Evolutionary conservation across 2,797 vertebrate genomes (phyloP), one percentile per base, ranked within the genome.

Genomic region (Crocodylus rhombifer): DNA sequence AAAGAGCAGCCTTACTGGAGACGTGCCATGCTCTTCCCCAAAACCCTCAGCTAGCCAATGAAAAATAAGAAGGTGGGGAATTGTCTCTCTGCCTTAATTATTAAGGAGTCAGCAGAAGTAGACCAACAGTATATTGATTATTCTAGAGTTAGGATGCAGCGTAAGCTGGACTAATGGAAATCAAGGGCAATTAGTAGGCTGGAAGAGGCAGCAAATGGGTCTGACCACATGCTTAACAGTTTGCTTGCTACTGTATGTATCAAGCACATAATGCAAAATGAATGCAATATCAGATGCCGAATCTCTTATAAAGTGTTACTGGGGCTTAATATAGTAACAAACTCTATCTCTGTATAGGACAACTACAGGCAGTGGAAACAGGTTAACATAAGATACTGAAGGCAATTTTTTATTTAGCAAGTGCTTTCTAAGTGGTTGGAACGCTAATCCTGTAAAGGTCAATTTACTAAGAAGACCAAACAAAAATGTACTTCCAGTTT

Each of bases 91-190:
- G 36, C 18, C 56, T 55, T 55, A 87, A 80, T 92, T 86, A 77
- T 65, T 51, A 25, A 4, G 25, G 80, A 91, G 69, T 84, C 65
- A 83, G 77, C 82, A 93, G 83, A 93, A 84, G 80, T 58, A 26
- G 81, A 91, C 25, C 42, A 86, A 80, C 76, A 28, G 10, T 78
- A 18, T 90, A 92, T 89, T 93, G 94, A 88, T 93, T 90, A 62
- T 86, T 89, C 86, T 88, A 80, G 80, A 90, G 92, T 86, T 86
- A 94, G 91, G 75, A 94, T 78, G 84, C 42, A 51, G 42, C 36
- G 33, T 78, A 18, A 65, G 67, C 28, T 69, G 30, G 12, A 28
- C 82, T 86, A 80, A 6, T 58, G 42, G 28, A 25, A 75, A 88
- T n/a, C 79, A 73, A 86, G 80, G 87, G 89, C 16, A 33, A 57